These are phyloP conservation scores for Pollenia labialis DNA, from an alignment of 2,888 invertebrate species.

Conservation along the genomic window DNA sequence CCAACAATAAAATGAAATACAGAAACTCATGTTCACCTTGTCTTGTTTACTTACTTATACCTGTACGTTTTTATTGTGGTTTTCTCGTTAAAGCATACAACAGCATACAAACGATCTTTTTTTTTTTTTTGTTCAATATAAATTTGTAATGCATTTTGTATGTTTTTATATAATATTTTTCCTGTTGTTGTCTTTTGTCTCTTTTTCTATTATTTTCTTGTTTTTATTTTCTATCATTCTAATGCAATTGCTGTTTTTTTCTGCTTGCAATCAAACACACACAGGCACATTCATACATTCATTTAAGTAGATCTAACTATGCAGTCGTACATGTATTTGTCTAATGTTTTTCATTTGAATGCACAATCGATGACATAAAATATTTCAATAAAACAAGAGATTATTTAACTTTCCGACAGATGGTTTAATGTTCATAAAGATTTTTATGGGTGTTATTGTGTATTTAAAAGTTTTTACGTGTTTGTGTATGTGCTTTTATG, in stretches of 20 bases:
- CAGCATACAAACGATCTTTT: not conserved
- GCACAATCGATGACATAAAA: conserved; percentile 65
- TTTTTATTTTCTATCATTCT: conserved; percentile 20
- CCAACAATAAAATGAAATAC: too few relatives aligned
- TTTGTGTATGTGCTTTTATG: not conserved
- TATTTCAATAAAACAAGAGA: conserved; percentile 67
- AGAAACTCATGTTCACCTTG: conserved; percentile 6
- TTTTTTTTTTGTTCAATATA: not conserved
- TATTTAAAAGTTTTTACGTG: not conserved
- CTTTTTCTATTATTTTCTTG: conserved; percentile 2
- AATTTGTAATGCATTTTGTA: conserved; percentile 53
- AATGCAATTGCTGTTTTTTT: conserved; percentile 20
- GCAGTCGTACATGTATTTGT: conserved; percentile 44
- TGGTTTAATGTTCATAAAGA: conserved; percentile 55
- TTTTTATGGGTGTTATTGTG: conserved; percentile 21
- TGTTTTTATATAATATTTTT: conserved; percentile 36
- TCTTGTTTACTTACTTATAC: conserved; percentile 17
- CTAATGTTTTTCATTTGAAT: conserved; percentile 61
- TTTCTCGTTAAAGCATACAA: not conserved
- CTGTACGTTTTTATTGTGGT: conserved; percentile 14
- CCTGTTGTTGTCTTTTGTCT: not conserved
- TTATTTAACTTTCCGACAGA: conserved; percentile 65
- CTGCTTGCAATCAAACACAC: not conserved
- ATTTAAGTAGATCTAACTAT: not conserved
- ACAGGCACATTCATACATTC: not conserved